A percentile compares a stretch with the other conserved stretches of the same genome.
phyloP scores from a whole-genome alignment of 2,888 invertebrate species.

The Nemurella pictetii region DNA sequence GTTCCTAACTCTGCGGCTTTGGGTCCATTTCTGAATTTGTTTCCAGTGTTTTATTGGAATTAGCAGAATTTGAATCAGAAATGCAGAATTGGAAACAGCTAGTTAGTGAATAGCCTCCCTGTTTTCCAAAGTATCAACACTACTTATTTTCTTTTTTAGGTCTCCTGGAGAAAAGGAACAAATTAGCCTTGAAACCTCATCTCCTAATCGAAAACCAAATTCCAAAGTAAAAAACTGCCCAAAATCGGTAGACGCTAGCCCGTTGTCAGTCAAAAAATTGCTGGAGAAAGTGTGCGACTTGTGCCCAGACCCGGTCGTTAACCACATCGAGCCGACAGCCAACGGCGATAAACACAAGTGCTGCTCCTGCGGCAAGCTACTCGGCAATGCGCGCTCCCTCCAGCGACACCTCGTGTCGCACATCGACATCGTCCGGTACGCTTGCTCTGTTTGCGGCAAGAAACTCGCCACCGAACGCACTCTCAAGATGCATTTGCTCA shows the following conservation, averaged over 20 bases:
- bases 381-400: not conserved
- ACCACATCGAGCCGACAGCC: not conserved
- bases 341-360: not conserved
- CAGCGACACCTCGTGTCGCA: not conserved
- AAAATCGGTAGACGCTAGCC: not conserved
- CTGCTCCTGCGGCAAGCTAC: constrained; percentile 1
- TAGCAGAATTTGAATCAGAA: too few species aligned
- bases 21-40: too few species aligned
- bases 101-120: too few species aligned
- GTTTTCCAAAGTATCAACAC: not conserved
- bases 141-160: not conserved
- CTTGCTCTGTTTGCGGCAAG: constrained; percentile 33
- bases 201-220: not conserved
- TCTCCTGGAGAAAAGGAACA: not conserved
- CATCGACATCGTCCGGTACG: not conserved
- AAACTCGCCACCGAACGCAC: constrained; percentile 18
- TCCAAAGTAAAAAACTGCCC: not conserved
- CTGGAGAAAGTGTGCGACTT: not conserved
- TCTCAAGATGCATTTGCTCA: constrained; percentile 30
- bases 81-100: too few species aligned
- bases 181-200: not conserved
- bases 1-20: too few species aligned
- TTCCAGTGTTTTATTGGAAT: too few species aligned
- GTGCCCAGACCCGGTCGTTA: not conserved
- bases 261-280: not conserved